Percentiles rank a stretch among this genome's conserved stretches.
phyloP scores from a whole-genome alignment of 2,113 vertebrate genomes.

The Nothobranchius furzeri region DNA sequence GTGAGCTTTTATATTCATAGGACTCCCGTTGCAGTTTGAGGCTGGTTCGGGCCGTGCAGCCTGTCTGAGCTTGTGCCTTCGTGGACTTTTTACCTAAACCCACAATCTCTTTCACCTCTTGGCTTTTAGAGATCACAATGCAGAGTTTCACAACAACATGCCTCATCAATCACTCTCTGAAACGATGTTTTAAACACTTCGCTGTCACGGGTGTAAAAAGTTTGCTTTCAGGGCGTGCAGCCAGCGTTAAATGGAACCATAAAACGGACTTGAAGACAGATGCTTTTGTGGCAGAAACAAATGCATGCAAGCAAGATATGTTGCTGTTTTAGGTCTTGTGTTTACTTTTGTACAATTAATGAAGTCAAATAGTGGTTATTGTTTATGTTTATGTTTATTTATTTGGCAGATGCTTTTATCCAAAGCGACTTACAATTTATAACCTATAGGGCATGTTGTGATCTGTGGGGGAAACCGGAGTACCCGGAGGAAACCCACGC shows the following conservation, averaged over 20 bases:
- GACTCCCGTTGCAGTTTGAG: constrained; percentile 21
- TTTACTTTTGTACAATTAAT: not conserved
- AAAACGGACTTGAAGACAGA: constrained; percentile 33
- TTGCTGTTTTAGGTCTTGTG: not conserved
- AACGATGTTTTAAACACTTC: constrained; percentile 46
- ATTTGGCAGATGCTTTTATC: too few relatives aligned
- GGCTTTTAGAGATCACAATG: constrained; percentile 46
- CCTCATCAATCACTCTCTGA: constrained; percentile 57
- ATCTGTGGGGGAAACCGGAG: too few relatives aligned
- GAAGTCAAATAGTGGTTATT: too few relatives aligned
- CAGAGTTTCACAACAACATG: constrained; percentile 63
- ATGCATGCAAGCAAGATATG: not conserved
- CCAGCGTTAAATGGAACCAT: constrained; percentile 23
- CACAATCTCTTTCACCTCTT: constrained; percentile 66
- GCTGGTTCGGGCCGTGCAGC: constrained; percentile 24
- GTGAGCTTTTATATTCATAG: constrained; percentile 30
- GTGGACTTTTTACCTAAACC: constrained; percentile 52
- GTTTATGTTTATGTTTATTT: too few relatives aligned
- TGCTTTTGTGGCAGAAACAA: not conserved
- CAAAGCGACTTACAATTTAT: too few relatives aligned
- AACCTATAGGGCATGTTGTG: too few relatives aligned
- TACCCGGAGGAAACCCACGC: too few relatives aligned
- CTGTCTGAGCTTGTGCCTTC: constrained; percentile 59
- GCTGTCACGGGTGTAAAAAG: constrained; percentile 32
- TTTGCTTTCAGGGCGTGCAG: constrained; percentile 46